A percentile compares a stretch with the other conserved stretches of the same genome.
These are phyloP conservation scores for Porites evermanni DNA, from an alignment of 92 coral and sea anemone genomes.

Conservation along the genomic window DNA sequence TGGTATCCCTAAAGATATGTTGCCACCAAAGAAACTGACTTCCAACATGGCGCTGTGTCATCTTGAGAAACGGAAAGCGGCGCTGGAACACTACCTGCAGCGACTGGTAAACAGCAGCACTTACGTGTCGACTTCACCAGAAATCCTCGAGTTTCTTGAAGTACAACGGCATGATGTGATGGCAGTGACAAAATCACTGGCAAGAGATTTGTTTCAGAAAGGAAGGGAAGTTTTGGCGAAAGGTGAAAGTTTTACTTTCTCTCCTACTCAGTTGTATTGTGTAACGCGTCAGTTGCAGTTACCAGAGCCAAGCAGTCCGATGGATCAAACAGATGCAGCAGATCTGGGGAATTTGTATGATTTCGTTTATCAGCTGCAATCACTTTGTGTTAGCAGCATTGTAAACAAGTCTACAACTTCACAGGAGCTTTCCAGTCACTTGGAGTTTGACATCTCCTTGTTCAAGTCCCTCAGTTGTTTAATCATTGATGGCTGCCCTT, in stretches of 20 bases:
- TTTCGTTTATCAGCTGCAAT: constrained; percentile 81
- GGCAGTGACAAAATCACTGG: constrained; percentile 85
- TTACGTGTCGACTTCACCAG: constrained; percentile 90
- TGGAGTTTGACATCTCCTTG: constrained; percentile 95
- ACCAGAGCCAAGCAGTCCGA: constrained; percentile 74
- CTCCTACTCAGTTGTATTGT: constrained; percentile 92
- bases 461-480: constrained; percentile 82
- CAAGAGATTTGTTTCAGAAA: constrained; percentile 69
- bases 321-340: constrained; percentile 67
- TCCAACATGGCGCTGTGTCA: constrained; percentile 81
- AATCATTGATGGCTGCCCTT: constrained; percentile 84
- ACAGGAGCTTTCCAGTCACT: constrained; percentile 83
- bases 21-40: constrained; percentile 90
- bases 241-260: constrained; percentile 77
- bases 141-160: constrained; percentile 87
- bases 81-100: constrained; percentile 94
- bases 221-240: constrained; percentile 76
- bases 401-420: constrained; percentile 48
- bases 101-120: constrained; percentile 94
- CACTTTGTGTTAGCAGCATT: constrained; percentile 72
- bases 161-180: constrained; percentile 92
- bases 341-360: constrained; percentile 91
- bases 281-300: constrained; percentile 92
- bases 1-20: constrained; percentile 95
- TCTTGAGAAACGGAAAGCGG: constrained; percentile 87